Evolutionary conservation across 2,113 vertebrate species (phyloP).

Genomic region (Podarcis muralis): DNA sequence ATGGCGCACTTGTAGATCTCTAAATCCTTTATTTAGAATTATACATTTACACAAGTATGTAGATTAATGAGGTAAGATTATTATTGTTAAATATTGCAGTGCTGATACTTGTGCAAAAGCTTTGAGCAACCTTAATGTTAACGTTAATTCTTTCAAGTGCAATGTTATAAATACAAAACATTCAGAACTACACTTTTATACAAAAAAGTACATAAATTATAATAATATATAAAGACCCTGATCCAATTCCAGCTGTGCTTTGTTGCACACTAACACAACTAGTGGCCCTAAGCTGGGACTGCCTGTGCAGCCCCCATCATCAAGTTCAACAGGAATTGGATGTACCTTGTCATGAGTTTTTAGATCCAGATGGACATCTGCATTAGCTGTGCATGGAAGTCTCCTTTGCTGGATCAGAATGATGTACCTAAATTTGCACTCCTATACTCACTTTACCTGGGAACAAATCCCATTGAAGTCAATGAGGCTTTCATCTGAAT

Average conservation of each 20-base stretch:
- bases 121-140: constrained; percentile 55
- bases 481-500: background rate
- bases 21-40: constrained; percentile 48
- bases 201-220: background rate
- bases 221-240: constrained; percentile 46
- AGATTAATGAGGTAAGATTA: constrained; percentile 38
- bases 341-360: background rate
- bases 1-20: constrained; percentile 36
- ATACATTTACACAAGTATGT: constrained; percentile 47
- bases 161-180: constrained; percentile 63
- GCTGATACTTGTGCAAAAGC: constrained; percentile 57
- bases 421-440: constrained; percentile 39
- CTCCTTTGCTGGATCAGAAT: constrained; percentile 53
- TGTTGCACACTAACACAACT: background rate
- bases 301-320: background rate
- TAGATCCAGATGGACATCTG: background rate
- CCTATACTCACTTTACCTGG: background rate
- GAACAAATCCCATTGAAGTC: background rate
- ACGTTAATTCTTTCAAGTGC: constrained; percentile 61
- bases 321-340: background rate
- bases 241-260: background rate
- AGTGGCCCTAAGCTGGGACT: too few relatives aligned
- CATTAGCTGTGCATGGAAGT: background rate
- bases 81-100: constrained; percentile 46
- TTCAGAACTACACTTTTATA: constrained; percentile 57